Conservation (phyloP, 1,140 invertebrate genomes). For the Drosophila sucinea region DNA sequence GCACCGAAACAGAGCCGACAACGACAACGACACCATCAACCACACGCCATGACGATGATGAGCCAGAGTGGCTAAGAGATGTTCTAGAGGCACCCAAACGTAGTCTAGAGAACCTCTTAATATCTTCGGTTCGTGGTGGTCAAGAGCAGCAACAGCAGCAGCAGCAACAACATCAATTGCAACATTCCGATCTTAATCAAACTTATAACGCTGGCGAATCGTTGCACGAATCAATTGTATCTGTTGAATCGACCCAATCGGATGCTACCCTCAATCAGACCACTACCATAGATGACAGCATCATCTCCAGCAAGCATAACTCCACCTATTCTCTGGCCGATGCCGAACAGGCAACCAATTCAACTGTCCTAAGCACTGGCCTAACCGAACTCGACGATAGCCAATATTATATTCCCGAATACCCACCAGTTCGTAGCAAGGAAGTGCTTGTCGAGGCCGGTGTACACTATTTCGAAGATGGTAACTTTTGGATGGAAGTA, state of each 20-base stretch:
- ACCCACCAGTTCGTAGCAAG: conserved; percentile 80
- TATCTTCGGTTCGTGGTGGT: conserved; percentile 43
- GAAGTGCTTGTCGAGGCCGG: conserved; percentile 86
- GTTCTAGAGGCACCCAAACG: conserved; percentile 84
- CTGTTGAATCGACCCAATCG: conserved; percentile 80
- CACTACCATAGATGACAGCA: conserved; percentile 82
- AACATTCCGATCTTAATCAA: conserved; percentile 74
- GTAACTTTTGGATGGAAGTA: conserved; percentile 96
- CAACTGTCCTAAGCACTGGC: conserved; percentile 58
- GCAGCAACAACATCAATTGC: conserved; percentile 51
- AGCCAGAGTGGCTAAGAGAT: conserved; percentile 85
- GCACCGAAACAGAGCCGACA: conserved; percentile 68
- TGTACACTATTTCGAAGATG: conserved; percentile 95
- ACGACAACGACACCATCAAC: conserved; percentile 67
- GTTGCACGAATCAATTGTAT: conserved; percentile 80
- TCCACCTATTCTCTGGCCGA: conserved; percentile 77
- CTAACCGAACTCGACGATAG: conserved; percentile 75
- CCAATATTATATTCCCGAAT: conserved; percentile 82
- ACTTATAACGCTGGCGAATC: conserved; percentile 70
- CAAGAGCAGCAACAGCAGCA: conserved; percentile 27
- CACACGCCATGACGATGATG: conserved; percentile 83
- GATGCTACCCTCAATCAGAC: conserved; percentile 77
- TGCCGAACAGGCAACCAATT: conserved; percentile 63
- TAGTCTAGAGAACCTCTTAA: conserved; percentile 78
- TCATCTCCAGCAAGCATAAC: conserved; percentile 82